Evolutionary conservation across 1,140 invertebrate genomes (phyloP).

Genomic region (Pachypsylla venusta): DNA sequence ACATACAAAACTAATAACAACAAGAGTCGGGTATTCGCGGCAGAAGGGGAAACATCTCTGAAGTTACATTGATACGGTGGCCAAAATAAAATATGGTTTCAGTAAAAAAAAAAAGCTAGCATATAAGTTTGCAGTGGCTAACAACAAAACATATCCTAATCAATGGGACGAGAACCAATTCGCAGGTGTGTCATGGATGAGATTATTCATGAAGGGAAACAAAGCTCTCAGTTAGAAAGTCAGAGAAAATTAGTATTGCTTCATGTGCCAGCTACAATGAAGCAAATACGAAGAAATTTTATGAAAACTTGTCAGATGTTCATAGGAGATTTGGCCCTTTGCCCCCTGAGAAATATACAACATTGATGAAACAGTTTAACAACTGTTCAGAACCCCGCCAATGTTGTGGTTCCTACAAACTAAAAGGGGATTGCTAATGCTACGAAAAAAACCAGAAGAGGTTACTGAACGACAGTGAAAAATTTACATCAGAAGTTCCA

Average conservation of each 20-base stretch:
- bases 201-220: not conserved
- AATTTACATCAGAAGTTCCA: too few species aligned
- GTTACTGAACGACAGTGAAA: too few species aligned
- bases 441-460: too few species aligned
- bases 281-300: constrained; percentile 28
- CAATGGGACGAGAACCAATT: not conserved
- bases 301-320: constrained; percentile 25
- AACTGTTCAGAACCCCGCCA: constrained; percentile 26
- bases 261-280: constrained; percentile 10
- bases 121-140: constrained; percentile 9
- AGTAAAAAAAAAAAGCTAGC: not conserved
- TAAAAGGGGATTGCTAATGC: not conserved
- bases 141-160: not conserved
- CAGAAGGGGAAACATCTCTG: not conserved
- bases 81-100: constrained; percentile 7
- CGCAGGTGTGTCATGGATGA: constrained; percentile 9
- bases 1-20: not conserved
- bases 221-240: constrained; percentile 7
- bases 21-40: not conserved
- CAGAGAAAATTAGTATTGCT: constrained; percentile 9
- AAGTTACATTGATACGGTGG: not conserved
- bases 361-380: constrained; percentile 29
- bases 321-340: constrained; percentile 23
- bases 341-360: constrained; percentile 27
- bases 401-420: constrained; percentile 24